Conservation (phyloP, 2,888 invertebrate genomes). For the Pristionchus exspectatus region DNA sequence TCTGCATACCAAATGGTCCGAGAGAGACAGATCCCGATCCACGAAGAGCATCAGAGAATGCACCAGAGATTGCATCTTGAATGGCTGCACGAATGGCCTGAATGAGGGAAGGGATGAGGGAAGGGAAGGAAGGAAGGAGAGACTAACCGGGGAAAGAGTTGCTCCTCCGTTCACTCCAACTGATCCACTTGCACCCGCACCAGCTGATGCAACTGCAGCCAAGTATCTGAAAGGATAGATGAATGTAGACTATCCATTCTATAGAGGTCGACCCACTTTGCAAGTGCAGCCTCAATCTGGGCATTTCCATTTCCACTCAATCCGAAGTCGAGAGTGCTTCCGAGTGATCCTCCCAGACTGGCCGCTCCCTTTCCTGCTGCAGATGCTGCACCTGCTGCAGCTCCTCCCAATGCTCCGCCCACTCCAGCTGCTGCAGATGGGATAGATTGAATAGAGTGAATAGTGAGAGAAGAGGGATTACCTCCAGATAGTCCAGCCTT, state of each 20-base stretch:
- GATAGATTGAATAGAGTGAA: neutral
- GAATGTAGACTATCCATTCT: neutral
- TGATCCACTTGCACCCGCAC: neutral
- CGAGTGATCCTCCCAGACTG: conserved; percentile 47
- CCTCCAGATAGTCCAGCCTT: conserved; percentile 41
- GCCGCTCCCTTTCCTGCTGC: conserved; percentile 32
- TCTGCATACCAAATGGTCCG: neutral
- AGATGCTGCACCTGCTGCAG: conserved; percentile 43
- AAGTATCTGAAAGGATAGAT: neutral
- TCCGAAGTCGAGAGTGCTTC: neutral
- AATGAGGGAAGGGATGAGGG: neutral
- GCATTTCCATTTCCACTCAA: neutral
- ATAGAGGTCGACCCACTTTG: neutral
- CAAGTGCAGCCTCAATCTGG: neutral
- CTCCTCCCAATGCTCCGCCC: conserved; percentile 38
- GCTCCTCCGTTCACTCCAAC: neutral
- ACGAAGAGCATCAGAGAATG: neutral
- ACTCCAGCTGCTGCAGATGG: conserved; percentile 30
- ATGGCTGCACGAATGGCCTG: conserved; percentile 20
- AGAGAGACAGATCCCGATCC: conserved; percentile 12
- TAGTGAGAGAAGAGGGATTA: neutral
- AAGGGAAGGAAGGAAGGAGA: no score
- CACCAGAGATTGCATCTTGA: neutral
- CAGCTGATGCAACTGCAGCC: conserved; percentile 16
- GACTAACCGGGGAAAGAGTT: neutral